Base-by-base conservation (phyloP, 1,140 invertebrate species). In the Anoplolepis gracilipes region DNA sequence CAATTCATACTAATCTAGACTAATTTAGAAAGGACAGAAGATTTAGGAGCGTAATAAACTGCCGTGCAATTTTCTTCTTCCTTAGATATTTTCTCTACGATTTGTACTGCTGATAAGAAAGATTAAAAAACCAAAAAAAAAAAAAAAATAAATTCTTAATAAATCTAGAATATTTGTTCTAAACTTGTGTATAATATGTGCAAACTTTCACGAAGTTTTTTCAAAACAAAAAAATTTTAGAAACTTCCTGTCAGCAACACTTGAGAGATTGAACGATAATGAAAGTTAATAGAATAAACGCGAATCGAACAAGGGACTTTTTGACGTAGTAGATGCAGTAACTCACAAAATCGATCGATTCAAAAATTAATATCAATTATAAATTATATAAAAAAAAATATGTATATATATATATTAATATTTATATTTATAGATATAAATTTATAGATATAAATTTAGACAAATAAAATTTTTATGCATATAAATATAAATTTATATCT, bases 201-300 rank as follows among this genome's bases (percentile, higher is more conserved):
- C 28, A 13, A 42, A 62, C 8, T 76, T 42, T n/a, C 4, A 11
- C 19, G 2, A 57, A 75, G 10, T 30, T 76, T 42, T 19, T 30
- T 28, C 5, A 0, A 42, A 59, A 28, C 16, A 8, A n/a, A 39
- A 77, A 62, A 46, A 30, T 22, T 64, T 7, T 46, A 25, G 7
- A 25, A 28, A 46, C 64, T 64, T 16, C 10, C 64, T 67, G 64
- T 67, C 64, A 67, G 36, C 10, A 67, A 39, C 64, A 39, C 64
- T 65, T 19, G 64, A 11, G 30, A 67, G 22, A 36, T 67, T 25
- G 16, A 46, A n/a, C 36, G 36, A 0, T 49, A 1, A 46, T 46
- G 42, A 46, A 69, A 13, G 1, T 2, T 36, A 33, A 67, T n/a
- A 42, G n/a, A n/a, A 6, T 4, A 0, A 0, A 13, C 33, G 33